A percentile compares a stretch with the other conserved stretches of the same genome.
These are phyloP conservation scores for Pardalotus punctatus DNA, from an alignment of 2,113 vertebrate genomes.

Conservation along the genomic window DNA sequence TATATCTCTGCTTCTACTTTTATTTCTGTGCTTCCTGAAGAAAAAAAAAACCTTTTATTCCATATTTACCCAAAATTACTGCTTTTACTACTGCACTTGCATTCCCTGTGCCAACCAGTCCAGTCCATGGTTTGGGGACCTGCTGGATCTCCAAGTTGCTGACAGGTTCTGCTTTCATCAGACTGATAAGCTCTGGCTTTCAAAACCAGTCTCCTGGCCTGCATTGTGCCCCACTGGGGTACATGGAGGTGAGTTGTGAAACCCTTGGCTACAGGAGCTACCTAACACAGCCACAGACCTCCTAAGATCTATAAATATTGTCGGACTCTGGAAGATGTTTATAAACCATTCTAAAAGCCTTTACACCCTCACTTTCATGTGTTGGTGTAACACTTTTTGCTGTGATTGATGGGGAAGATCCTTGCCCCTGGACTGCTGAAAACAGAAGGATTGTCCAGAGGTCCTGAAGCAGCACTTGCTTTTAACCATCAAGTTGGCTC, in stretches of 20 bases:
- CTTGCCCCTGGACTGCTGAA: background rate
- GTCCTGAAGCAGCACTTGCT: background rate
- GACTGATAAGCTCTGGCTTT: background rate
- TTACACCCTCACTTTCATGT: background rate
- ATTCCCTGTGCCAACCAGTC: background rate
- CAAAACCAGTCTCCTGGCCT: background rate
- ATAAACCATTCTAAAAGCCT: background rate
- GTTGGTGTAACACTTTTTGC: background rate
- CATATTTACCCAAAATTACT: background rate
- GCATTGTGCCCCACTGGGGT: rapidly evolving
- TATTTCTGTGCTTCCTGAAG: background rate
- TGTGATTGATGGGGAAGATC: background rate
- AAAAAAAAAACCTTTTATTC: background rate
- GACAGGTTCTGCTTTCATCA: background rate
- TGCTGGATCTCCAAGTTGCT: background rate
- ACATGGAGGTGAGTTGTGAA: background rate
- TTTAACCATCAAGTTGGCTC: background rate
- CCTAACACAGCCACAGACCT: background rate
- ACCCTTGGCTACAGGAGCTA: background rate
- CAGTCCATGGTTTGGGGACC: background rate
- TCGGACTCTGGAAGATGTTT: background rate
- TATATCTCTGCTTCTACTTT: background rate
- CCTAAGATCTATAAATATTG: background rate
- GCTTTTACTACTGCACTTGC: background rate
- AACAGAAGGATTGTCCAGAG: background rate